Percentiles rank a stretch among this genome's conserved stretches.
Evolutionary conservation across 2,113 vertebrate genomes (phyloP).

Genomic region (Oncorhynchus kisutch): DNA sequence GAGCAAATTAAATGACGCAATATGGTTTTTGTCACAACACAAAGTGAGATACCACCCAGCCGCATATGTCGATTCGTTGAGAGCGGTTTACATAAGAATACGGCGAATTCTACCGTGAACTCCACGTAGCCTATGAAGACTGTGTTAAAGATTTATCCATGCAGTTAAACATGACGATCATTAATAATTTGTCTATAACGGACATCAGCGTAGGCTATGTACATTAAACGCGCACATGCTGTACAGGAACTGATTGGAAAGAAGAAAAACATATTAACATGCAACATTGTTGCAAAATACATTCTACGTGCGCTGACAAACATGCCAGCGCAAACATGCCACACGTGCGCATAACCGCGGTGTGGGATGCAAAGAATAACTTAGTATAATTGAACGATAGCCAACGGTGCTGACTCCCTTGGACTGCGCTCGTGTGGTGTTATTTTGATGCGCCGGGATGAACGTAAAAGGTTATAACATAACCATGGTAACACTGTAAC

Average conservation of each 20-base stretch:
- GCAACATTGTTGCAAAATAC: background rate
- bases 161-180: background rate
- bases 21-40: conserved; percentile 99
- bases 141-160: background rate
- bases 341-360: background rate
- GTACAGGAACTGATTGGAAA: background rate
- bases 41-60: conserved; percentile 99
- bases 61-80: conserved; percentile 85
- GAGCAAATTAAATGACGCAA: conserved; percentile 99
- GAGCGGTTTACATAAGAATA: conserved; percentile 97
- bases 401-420: background rate
- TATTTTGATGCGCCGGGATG: conserved; percentile 4
- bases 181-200: background rate
- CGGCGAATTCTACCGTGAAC: conserved; percentile 87
- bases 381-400: background rate
- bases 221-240: background rate
- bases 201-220: background rate
- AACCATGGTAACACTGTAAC: conserved; percentile 68
- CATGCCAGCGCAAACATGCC: background rate
- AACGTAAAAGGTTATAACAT: conserved; percentile 37
- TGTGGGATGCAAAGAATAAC: background rate
- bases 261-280: background rate
- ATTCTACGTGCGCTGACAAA: background rate
- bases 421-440: background rate
- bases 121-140: conserved; percentile 77